Conservation (phyloP, 1,140 invertebrate genomes). For the Magallana angulata region DNA sequence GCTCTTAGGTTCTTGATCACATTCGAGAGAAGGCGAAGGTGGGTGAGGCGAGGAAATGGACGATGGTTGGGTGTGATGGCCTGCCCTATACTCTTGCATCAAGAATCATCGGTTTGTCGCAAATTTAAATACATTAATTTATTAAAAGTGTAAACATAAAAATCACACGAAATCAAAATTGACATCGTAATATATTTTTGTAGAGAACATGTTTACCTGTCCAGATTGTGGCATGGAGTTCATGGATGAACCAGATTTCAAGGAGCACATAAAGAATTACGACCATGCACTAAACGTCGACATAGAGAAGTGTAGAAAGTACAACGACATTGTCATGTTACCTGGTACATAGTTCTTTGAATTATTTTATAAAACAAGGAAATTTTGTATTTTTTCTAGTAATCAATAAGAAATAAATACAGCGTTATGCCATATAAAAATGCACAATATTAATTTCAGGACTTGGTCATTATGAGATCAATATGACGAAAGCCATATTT, state of each 20-base stretch:
- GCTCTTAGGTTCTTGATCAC: neutral
- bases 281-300: neutral
- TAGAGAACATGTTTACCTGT: neutral
- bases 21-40: neutral
- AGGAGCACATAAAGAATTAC: neutral
- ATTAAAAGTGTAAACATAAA: no score
- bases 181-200: no score
- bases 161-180: no score
- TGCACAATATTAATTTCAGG: neutral
- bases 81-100: conserved; percentile 24
- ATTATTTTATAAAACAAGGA: no score
- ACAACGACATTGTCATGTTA: neutral
- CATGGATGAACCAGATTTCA: neutral
- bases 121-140: no score
- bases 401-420: no score
- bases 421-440: no score
- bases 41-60: neutral
- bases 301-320: neutral
- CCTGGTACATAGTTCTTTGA: neutral
- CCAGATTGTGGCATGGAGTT: neutral
- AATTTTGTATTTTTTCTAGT: no score
- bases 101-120: neutral
- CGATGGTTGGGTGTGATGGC: conserved; percentile 46
- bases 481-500: conserved; percentile 23
- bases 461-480: conserved; percentile 48